Evolutionary conservation across 1,140 invertebrate genomes (phyloP).

Genomic region (Cydia fagiglandana): DNA sequence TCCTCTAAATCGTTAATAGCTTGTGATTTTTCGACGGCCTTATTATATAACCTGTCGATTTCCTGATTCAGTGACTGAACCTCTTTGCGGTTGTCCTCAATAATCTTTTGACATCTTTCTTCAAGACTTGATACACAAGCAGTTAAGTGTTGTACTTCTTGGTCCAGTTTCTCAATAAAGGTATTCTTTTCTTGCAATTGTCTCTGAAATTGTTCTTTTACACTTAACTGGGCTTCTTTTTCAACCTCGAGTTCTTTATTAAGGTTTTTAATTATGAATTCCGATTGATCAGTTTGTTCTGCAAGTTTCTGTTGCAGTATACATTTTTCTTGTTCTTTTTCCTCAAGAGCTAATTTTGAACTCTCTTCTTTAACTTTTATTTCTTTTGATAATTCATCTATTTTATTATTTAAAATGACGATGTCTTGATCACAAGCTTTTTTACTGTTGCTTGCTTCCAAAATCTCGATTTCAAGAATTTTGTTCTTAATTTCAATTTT

Average conservation of each 20-base stretch:
- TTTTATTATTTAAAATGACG: slow-evolving; percentile 60
- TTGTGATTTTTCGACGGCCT: background rate
- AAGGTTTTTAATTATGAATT: slow-evolving; percentile 33
- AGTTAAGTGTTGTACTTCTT: background rate
- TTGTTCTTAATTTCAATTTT: background rate
- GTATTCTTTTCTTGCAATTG: background rate
- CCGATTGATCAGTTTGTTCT: slow-evolving; percentile 58
- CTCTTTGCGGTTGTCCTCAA: slow-evolving; percentile 5
- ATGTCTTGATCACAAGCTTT: slow-evolving; percentile 26
- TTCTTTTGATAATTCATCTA: slow-evolving; percentile 64
- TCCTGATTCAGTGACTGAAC: background rate
- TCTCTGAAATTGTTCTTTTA: background rate
- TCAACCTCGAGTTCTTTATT: background rate
- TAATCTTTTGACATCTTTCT: slow-evolving; percentile 6
- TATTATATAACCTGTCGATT: background rate
- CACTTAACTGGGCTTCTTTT: background rate
- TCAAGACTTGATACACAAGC: background rate
- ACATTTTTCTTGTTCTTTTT: slow-evolving; percentile 62
- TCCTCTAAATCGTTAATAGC: background rate
- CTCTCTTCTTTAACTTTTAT: slow-evolving; percentile 58
- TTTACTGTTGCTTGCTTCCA: background rate
- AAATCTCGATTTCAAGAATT: background rate
- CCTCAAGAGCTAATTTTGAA: slow-evolving; percentile 52
- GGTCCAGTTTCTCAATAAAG: slow-evolving; percentile 3
- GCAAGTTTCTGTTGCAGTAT: slow-evolving; percentile 57